Conservation (phyloP, 2,113 vertebrate genomes). For the Psilopogon haemacephalus region DNA sequence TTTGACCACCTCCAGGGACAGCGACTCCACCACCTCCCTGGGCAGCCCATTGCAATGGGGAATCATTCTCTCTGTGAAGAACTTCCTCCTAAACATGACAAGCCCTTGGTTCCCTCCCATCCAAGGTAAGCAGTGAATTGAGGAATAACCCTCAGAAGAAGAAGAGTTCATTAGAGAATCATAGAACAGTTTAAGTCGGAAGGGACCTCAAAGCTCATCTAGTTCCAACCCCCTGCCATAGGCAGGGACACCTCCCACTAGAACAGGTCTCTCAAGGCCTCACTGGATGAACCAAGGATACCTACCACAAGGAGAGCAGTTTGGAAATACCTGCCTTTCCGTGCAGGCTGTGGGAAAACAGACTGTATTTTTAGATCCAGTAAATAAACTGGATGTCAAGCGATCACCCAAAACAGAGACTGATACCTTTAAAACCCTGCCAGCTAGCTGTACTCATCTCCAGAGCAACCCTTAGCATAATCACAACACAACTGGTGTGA, state of each 20-base stretch:
- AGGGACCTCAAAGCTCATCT: no score
- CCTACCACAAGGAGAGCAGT: not conserved
- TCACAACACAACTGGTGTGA: not conserved
- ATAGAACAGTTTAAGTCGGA: no score
- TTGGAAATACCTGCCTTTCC: not conserved
- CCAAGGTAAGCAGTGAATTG: not conserved
- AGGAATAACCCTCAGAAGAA: not conserved
- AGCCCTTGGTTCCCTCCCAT: not conserved
- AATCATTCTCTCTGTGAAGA: no score
- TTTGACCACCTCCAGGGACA: no score
- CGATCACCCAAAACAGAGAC: not conserved
- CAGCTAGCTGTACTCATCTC: not conserved
- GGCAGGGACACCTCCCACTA: no score
- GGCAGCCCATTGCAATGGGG: no score
- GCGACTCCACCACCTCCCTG: no score
- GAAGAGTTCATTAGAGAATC: not conserved
- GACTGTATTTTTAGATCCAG: not conserved
- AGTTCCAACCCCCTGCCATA: no score
- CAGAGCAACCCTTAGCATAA: not conserved
- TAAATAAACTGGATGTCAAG: not conserved
- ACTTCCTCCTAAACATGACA: no score
- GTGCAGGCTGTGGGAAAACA: not conserved
- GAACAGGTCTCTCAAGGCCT: no score
- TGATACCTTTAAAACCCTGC: not conserved
- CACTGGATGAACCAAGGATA: not conserved